phyloP scores from a whole-genome alignment of 2,888 invertebrate species.

The Macaria notata region DNA sequence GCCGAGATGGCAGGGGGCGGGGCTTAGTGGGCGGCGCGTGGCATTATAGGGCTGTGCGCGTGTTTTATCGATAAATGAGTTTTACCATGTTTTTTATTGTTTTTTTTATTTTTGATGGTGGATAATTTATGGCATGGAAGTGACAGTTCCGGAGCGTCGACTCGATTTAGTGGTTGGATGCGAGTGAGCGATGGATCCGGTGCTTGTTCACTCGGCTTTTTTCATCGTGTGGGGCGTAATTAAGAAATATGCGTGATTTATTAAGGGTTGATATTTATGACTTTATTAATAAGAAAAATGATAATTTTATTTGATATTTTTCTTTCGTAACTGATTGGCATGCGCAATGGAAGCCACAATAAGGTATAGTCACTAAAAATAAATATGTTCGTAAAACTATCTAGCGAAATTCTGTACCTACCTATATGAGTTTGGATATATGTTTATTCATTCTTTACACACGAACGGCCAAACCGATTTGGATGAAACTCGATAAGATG shows the following conservation, averaged over 20 bases:
- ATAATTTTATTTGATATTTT: too few species aligned
- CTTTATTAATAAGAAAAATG: not conserved
- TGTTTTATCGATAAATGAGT: constrained; percentile 70
- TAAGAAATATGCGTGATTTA: constrained; percentile 9
- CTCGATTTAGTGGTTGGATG: constrained; percentile 45
- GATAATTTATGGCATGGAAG: constrained; percentile 71
- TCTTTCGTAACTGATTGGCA: too few species aligned
- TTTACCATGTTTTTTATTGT: constrained; percentile 55
- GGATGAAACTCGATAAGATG: too few species aligned
- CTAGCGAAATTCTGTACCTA: too few species aligned
- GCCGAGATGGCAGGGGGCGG: constrained; percentile 60
- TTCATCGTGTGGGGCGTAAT: constrained; percentile 11
- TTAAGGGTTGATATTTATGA: constrained; percentile 7
- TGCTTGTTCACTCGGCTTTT: constrained; percentile 33
- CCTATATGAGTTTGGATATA: too few species aligned
- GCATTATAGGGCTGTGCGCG: constrained; percentile 61
- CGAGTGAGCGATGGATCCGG: constrained; percentile 51
- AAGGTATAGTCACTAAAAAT: too few species aligned
- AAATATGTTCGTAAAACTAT: too few species aligned
- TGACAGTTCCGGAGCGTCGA: constrained; percentile 58
- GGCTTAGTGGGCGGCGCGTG: constrained; percentile 52
- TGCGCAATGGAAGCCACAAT: too few species aligned
- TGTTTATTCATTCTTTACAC: too few species aligned
- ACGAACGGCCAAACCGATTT: too few species aligned
- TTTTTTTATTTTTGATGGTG: constrained; percentile 50